Base-by-base conservation (phyloP, 2,797 vertebrate species). In the Varecia variegata region DNA sequence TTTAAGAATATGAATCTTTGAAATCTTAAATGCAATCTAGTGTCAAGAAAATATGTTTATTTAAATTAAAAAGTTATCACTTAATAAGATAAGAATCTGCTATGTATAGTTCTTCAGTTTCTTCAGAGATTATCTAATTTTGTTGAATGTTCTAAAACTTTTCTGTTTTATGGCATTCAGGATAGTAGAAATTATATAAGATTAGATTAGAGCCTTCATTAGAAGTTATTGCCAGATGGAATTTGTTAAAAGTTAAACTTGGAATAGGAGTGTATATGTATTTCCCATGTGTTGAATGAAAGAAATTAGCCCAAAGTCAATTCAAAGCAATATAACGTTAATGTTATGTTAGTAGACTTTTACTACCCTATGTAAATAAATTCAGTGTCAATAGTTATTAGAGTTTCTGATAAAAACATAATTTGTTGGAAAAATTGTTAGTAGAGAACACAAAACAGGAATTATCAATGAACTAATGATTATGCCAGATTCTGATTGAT, bases 211-310 rank as follows among this genome's bases (percentile, higher is more conserved):
- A 83, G 32, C 58, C 86, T 92, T 95, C 65, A 58, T 35, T 67
- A 70, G 67, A 88, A 88, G 35, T 43, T 77, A 30, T 88, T 84
- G 38, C n/a, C 68, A 79, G 40, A 5, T 90, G 8, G 30, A 87
- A 86, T 87, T 90, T 93, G 54, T 82, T 86, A 91, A 11, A 73
- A 96, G 15, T 96, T 95, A 14, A 93, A 13, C 38, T 97, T 94
- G 62, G 30, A 12, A 12, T 86, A 30, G 30, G 65, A 32, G 7
- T 93, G 0, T 25, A 71, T 54, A 8, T 32, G 3, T 83, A 71
- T 93, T 95, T 96, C n/a, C 43, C 32, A 52, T 90, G 18, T 87
- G 25, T 23, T 43, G 6, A 82, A 47, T 90, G 30, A 84, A 82
- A 95, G 58, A 30, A 84, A 81, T 92, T 43, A 96, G 47, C 47